Evolutionary conservation across 2,113 vertebrate species (phyloP), one percentile per base, ranked within the genome.

Genomic region (Otis tarda): DNA sequence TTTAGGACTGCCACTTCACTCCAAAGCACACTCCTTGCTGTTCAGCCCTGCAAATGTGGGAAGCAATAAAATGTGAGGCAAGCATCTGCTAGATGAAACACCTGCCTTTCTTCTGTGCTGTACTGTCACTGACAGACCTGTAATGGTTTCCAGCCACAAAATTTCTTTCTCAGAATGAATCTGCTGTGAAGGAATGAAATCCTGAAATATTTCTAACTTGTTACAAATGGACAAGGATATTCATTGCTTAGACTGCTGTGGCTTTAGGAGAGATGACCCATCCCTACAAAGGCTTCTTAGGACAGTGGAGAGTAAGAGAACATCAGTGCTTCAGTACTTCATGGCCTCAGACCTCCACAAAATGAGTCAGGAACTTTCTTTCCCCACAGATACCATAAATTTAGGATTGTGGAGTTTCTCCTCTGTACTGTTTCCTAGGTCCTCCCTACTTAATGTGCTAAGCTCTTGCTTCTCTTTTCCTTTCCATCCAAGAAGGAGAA

Each of bases 61-160:
- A 92, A 83, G 90, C 85, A 97, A 83, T 74, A 64, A 90, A 93
- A 96, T 22, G 25, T 0, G 1, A 90, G 85, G 76, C 55, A 45
- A 87, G 56, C 4, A 5, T 31, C 78, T 88, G 71, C 47, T 87
- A 84, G 76, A 93, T 93, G 88, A 88, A 96, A 96, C 92, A 95
- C 90, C 87, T 94, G 90, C 88, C 65, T 61, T 49, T 76, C 78
- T 68, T 73, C 49, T 39, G 30, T 21, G n/a, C 84, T 74, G 78
- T 0, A 9, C 70, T 41, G 9, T 50, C 68, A 64, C 79, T 64
- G 60, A 71, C 79, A 89, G 45, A 33, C 43, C 8, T 45, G 0
- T 89, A 89, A 95, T 86, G 43, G 33, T 39, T 96, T 95, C 90
- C 95, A 96, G 94, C 76, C 68, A 94, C 56, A 73, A 63, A 88